Evolutionary conservation across 1,140 invertebrate genomes (phyloP).

Genomic region (Diabrotica virgifera): DNA sequence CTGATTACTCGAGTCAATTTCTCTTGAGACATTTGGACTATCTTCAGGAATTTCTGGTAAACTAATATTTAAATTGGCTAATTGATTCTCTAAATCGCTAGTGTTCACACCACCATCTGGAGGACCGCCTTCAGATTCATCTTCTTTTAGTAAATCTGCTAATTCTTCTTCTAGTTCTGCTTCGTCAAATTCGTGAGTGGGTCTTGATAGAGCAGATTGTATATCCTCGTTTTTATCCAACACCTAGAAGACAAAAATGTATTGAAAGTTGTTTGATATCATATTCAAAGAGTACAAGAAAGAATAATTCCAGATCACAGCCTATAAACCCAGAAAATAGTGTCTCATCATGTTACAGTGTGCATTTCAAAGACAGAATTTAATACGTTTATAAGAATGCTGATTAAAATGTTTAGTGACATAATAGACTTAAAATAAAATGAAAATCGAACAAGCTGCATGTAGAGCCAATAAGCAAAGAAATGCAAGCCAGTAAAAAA

Average conservation of each 20-base stretch:
- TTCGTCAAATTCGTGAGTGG: constrained; percentile 33
- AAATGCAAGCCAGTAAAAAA: no score
- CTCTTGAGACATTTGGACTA: constrained; percentile 21
- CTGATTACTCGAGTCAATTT: not conserved
- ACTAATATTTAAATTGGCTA: constrained; percentile 30
- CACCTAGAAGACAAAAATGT: constrained; percentile 34
- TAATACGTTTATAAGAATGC: no score
- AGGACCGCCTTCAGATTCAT: constrained; percentile 21
- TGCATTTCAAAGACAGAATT: no score
- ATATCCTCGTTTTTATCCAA: constrained; percentile 49
- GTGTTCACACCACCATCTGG: constrained; percentile 24
- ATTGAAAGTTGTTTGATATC: constrained; percentile 5
- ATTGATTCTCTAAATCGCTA: constrained; percentile 32
- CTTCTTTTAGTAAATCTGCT: constrained; percentile 39
- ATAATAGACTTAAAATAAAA: no score
- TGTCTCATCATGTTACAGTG: no score
- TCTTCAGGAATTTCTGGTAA: constrained; percentile 33
- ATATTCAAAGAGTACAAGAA: not conserved
- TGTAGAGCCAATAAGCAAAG: no score
- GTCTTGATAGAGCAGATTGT: constrained; percentile 40
- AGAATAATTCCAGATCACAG: no score
- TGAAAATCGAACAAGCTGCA: no score
- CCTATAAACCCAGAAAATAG: no score
- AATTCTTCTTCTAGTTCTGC: constrained; percentile 48
- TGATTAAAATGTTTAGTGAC: no score